Evolutionary conservation across 2,888 invertebrate species (phyloP), one percentile per base, ranked within the genome.

Genomic region (Aquatica leii): DNA sequence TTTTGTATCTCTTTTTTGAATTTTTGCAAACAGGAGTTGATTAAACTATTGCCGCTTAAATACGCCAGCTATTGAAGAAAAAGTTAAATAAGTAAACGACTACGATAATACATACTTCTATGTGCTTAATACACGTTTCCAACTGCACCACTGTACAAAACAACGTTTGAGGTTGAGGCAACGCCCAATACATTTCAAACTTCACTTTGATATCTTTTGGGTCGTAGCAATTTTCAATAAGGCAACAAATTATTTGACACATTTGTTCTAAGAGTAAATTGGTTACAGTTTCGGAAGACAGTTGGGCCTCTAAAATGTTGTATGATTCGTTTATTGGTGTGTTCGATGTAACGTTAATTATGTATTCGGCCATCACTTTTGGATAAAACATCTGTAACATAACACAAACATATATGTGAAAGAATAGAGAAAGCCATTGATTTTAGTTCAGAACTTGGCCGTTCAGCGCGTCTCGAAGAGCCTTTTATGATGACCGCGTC

Each of bases 1-100:
- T 83, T 83, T 66, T 88, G 86, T 55, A 89, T 73, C n/a, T 81
- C 78, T 37, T 82, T 72, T 2, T 86, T 85, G 69, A 81, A 82
- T 51, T 84, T 80, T 24, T 59, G 48, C 1, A 69, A 61, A 48
- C 67, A 69, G 53, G 66, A 69, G 53, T 66, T 59, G 9, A 70
- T 59, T n/a, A 71, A 51, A 41, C 55, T 46, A 20, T 59, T 15
- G 9, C 43, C 43, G 31, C 57, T 52, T 15, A 64, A 51, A 50
- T 63, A 62, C 34, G 65, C 53, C 34, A 61, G 41, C 66, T 69
- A 35, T 63, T 67, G 54, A 31, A 12, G n/a, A n/a, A n/a, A n/a
- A n/a, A n/a, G n/a, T n/a, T n/a, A n/a, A n/a, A n/a, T n/a, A n/a
- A n/a, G n/a, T n/a, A n/a, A n/a, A n/a, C n/a, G n/a, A n/a, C n/a